These are phyloP conservation scores for Catostylus mosaicus DNA, from an alignment of 30 jellyfish, hydroid and myxozoan genomes.

Conservation along the genomic window DNA sequence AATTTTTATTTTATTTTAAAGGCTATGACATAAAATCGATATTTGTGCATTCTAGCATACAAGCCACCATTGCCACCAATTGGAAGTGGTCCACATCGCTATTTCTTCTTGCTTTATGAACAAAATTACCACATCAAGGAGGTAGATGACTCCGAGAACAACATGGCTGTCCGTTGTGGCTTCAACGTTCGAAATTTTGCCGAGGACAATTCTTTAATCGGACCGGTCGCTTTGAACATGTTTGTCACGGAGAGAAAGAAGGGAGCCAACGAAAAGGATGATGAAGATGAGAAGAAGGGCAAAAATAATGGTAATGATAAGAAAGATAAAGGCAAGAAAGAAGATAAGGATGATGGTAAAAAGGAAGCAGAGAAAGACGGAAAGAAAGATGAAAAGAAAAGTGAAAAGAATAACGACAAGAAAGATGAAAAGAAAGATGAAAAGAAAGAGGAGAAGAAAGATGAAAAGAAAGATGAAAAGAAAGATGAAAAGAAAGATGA, in stretches of 20 bases:
- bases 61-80: constrained; percentile 86
- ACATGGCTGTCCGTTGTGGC: constrained; percentile 62
- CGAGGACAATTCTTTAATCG: constrained; percentile 58
- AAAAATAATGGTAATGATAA: neutral
- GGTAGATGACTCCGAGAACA: constrained; percentile 69
- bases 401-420: neutral
- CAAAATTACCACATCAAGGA: constrained; percentile 51
- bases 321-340: constrained; percentile 1
- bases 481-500: neutral
- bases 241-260: constrained; percentile 39
- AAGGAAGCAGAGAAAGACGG: neutral
- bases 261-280: neutral
- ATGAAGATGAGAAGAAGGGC: constrained; percentile 19
- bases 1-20: too few species aligned
- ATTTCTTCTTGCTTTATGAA: constrained; percentile 65
- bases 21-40: too few species aligned
- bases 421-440: neutral
- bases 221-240: constrained; percentile 71
- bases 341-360: neutral
- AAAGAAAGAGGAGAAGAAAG: neutral
- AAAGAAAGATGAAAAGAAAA: neutral
- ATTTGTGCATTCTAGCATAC: constrained; percentile 44
- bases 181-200: constrained; percentile 67
- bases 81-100: constrained; percentile 87
- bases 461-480: constrained; percentile 7